These are phyloP conservation scores for Mythimna pallens DNA, from an alignment of 2,888 invertebrate genomes.

Conservation along the genomic window DNA sequence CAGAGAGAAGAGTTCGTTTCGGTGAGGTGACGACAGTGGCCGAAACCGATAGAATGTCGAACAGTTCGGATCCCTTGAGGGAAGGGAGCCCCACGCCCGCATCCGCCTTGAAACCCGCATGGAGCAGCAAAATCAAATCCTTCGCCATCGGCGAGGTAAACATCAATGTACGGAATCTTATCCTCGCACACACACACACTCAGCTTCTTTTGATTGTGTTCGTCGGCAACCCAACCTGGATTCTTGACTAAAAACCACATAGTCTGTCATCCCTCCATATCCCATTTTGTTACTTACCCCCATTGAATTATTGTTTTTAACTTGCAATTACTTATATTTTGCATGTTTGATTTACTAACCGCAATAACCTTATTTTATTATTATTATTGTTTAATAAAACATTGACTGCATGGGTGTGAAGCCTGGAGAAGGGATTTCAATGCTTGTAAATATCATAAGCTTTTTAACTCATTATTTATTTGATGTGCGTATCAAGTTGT, in stretches of 20 bases:
- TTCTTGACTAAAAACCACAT: slow-evolving; percentile 80
- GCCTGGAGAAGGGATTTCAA: slow-evolving; percentile 84
- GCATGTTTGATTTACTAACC: slow-evolving; percentile 84
- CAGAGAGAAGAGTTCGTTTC: slow-evolving; percentile 89
- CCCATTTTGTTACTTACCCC: slow-evolving; percentile 82
- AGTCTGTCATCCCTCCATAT: slow-evolving; percentile 79
- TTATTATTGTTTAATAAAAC: slow-evolving; percentile 73
- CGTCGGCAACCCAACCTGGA: slow-evolving; percentile 84
- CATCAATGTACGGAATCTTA: slow-evolving; percentile 86
- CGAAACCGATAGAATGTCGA: slow-evolving; percentile 81
- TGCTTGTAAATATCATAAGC: slow-evolving; percentile 87
- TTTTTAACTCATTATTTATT: slow-evolving; percentile 81
- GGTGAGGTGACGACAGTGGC: slow-evolving; percentile 86
- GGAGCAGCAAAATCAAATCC: slow-evolving; percentile 90
- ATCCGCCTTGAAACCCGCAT: slow-evolving; percentile 85
- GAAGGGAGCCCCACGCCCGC: slow-evolving; percentile 83
- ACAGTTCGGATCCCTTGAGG: slow-evolving; percentile 81
- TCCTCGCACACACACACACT: slow-evolving; percentile 81
- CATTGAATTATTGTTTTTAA: slow-evolving; percentile 78
- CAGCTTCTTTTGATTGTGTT: slow-evolving; percentile 90
- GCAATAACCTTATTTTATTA: slow-evolving; percentile 77
- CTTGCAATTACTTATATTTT: slow-evolving; percentile 88
- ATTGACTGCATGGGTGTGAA: slow-evolving; percentile 88
- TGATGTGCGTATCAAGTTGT: slow-evolving; percentile 3
- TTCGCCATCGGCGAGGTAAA: slow-evolving; percentile 91